Conservation (phyloP, 2,113 vertebrate genomes). For the Phalacrocorax carbo region DNA sequence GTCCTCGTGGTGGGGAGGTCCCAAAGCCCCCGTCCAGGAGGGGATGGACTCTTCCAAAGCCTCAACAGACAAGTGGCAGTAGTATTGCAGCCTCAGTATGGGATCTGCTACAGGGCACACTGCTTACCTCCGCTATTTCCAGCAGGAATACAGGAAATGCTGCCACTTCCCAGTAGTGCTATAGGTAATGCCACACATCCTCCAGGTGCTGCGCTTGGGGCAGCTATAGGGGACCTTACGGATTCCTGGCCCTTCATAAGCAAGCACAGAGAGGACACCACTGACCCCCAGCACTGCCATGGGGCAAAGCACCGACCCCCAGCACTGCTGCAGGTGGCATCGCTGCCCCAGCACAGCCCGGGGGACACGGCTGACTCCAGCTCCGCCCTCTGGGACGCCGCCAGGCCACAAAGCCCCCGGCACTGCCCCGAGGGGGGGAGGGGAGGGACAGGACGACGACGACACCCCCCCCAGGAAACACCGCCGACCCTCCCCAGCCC, state of each 20-base stretch:
- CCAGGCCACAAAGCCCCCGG: neutral
- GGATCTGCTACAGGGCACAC: neutral
- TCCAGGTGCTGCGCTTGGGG: fast-evolving
- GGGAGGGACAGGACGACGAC: too few species aligned
- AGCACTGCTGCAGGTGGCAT: neutral
- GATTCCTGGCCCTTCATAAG: neutral
- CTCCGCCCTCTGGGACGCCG: neutral
- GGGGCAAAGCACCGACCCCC: neutral
- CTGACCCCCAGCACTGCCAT: fast-evolving
- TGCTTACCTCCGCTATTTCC: neutral
- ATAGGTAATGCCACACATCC: fast-evolving
- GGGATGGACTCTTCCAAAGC: neutral
- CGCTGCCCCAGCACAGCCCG: neutral
- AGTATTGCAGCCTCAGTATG: neutral
- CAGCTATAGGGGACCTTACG: fast-evolving
- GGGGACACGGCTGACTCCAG: neutral
- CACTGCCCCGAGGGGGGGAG: neutral
- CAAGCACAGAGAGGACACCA: neutral
- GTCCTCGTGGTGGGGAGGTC: fast-evolving
- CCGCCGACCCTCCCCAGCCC: fast-evolving
- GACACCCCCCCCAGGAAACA: neutral
- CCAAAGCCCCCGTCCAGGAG: neutral
- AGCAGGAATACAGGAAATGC: neutral
- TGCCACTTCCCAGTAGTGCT: neutral
- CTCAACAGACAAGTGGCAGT: neutral